A percentile compares a stretch with the other conserved stretches of the same genome.
phyloP scores from a whole-genome alignment of 2,113 vertebrate species.

The Otolemur garnettii region DNA sequence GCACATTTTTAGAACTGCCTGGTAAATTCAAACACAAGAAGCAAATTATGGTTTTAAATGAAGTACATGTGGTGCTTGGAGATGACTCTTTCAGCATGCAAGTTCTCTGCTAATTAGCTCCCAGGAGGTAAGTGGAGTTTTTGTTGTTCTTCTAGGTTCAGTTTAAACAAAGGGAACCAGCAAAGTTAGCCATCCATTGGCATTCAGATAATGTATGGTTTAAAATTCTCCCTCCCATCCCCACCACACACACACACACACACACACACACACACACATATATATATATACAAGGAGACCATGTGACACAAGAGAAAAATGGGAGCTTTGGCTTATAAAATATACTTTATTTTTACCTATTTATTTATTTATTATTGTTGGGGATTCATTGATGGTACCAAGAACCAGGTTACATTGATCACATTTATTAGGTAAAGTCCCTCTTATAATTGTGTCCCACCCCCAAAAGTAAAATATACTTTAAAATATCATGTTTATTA shows the following conservation, averaged over 20 bases:
- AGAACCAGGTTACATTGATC: no score
- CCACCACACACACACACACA: neutral
- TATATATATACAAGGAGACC: neutral
- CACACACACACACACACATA: no score
- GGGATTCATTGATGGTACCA: no score
- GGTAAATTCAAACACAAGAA: conserved; percentile 76
- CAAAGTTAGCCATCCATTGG: conserved; percentile 60
- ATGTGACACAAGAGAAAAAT: neutral
- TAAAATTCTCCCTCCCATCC: conserved; percentile 10
- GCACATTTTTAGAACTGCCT: conserved; percentile 52
- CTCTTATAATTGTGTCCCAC: no score
- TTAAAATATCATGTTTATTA: neutral
- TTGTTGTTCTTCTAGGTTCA: conserved; percentile 78
- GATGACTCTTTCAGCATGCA: conserved; percentile 71
- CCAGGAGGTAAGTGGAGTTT: conserved; percentile 79
- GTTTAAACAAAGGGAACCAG: conserved; percentile 78
- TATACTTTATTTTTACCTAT: neutral
- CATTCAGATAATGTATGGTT: conserved; percentile 79
- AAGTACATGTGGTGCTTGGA: conserved; percentile 65
- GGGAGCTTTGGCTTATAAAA: conserved; percentile 46
- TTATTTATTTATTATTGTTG: no score
- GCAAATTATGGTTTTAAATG: conserved; percentile 75
- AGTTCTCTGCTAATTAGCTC: conserved; percentile 84
- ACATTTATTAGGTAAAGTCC: no score
- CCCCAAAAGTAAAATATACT: neutral